These are phyloP conservation scores for Rissa tridactyla DNA, from an alignment of 2,113 vertebrate genomes.

Conservation along the genomic window DNA sequence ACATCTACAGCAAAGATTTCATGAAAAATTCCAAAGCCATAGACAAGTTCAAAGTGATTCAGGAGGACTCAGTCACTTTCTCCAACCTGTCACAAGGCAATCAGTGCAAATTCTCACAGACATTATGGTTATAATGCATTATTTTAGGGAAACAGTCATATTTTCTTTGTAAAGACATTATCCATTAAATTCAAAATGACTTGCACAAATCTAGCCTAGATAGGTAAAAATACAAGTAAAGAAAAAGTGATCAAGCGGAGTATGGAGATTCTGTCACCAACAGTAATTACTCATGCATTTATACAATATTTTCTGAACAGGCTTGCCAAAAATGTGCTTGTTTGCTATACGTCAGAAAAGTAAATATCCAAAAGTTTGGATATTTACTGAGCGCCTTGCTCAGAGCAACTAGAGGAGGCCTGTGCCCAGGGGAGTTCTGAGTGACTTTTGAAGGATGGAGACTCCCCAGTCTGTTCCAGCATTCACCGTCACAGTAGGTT, in stretches of 20 bases:
- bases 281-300: neutral
- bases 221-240: neutral
- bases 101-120: neutral
- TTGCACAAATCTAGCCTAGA: neutral
- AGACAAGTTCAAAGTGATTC: neutral
- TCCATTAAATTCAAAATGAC: neutral
- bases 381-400: neutral
- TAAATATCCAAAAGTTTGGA: neutral
- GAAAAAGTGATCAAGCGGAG: neutral
- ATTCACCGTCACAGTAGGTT: neutral
- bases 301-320: neutral
- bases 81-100: neutral
- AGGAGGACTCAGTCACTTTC: neutral
- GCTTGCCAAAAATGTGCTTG: neutral
- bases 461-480: neutral
- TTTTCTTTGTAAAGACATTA: neutral
- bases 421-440: neutral
- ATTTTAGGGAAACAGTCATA: neutral
- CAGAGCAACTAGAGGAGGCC: neutral
- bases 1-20: constrained; percentile 12
- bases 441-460: neutral
- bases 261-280: neutral
- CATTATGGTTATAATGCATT: neutral
- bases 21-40: neutral
- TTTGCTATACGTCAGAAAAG: neutral